Evolutionary conservation across 2,113 vertebrate genomes (phyloP).

Genomic region (Seriola quinqueradiata): DNA sequence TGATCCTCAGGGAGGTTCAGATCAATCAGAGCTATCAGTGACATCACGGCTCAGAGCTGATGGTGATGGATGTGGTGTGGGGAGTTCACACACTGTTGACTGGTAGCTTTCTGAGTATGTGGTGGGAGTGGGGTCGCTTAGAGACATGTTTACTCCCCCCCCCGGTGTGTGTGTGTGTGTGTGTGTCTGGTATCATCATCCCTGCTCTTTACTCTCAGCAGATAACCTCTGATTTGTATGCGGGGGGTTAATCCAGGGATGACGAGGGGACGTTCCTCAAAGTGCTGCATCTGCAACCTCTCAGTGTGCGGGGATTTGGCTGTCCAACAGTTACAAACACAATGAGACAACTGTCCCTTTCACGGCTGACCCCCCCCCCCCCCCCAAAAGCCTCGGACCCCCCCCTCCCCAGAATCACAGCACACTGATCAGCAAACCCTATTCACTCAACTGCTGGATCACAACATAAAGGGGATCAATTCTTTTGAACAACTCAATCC

Average conservation of each 20-base stretch:
- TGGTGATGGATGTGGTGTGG: slow-evolving; percentile 57
- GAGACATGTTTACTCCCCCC: background rate
- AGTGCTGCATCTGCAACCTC: slow-evolving; percentile 61
- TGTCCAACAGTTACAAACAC: slow-evolving; percentile 63
- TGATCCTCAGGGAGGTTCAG: slow-evolving; percentile 35
- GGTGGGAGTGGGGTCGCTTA: background rate
- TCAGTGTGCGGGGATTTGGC: slow-evolving; percentile 58
- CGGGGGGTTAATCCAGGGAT: slow-evolving; percentile 71
- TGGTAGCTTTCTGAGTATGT: background rate
- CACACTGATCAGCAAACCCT: slow-evolving; percentile 53
- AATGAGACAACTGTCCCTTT: slow-evolving; percentile 70
- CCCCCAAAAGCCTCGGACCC: background rate
- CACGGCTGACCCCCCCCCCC: slow-evolving; percentile 45
- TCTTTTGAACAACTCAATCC: slow-evolving; percentile 27
- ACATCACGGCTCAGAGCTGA: slow-evolving; percentile 35
- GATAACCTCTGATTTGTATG: slow-evolving; percentile 66
- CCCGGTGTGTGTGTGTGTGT: slow-evolving; percentile 30
- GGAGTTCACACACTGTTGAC: slow-evolving; percentile 32
- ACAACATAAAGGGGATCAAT: slow-evolving; percentile 64
- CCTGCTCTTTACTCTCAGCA: slow-evolving; percentile 48
- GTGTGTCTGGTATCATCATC: slow-evolving; percentile 49
- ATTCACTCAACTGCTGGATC: slow-evolving; percentile 63
- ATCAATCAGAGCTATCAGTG: slow-evolving; percentile 55
- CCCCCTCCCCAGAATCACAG: slow-evolving; percentile 47
- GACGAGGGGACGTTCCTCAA: slow-evolving; percentile 27